These are phyloP conservation scores for Porites rus DNA, from an alignment of 92 coral and sea anemone genomes.

Conservation along the genomic window DNA sequence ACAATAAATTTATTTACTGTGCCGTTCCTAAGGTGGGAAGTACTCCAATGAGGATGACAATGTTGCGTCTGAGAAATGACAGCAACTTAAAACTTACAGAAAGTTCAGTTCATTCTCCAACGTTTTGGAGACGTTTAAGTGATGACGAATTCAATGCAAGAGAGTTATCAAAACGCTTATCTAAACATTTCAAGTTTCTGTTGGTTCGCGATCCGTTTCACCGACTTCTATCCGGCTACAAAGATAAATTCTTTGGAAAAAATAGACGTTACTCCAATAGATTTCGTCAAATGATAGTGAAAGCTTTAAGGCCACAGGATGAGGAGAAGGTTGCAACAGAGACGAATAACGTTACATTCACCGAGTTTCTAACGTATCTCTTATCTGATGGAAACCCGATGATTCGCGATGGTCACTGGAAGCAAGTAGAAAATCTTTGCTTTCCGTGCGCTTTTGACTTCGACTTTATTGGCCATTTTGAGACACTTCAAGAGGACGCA, in stretches of 20 bases:
- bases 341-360: constrained; percentile 53
- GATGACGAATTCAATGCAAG: not conserved
- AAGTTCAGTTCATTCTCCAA: constrained; percentile 1
- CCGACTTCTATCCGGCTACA: constrained; percentile 57
- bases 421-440: constrained; percentile 40
- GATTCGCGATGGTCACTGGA: constrained; percentile 52
- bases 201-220: constrained; percentile 72
- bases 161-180: constrained; percentile 36
- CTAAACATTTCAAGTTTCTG: constrained; percentile 50
- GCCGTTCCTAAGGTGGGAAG: constrained; percentile 41
- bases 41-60: constrained; percentile 28
- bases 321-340: not conserved
- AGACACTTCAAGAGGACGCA: constrained; percentile 54
- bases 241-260: constrained; percentile 57
- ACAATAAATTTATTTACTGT: constrained; percentile 27
- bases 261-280: constrained; percentile 26
- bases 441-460: constrained; percentile 60
- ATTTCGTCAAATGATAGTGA: constrained; percentile 24
- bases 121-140: constrained; percentile 41
- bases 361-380: constrained; percentile 53
- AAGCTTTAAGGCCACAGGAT: constrained; percentile 22
- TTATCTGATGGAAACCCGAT: constrained; percentile 10
- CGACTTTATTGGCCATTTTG: constrained; percentile 61
- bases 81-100: not conserved
- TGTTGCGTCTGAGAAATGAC: constrained; percentile 17